Conservation (phyloP, 37 sponge, comb jelly and placozoan genomes). For the Axinella damicornis region DNA sequence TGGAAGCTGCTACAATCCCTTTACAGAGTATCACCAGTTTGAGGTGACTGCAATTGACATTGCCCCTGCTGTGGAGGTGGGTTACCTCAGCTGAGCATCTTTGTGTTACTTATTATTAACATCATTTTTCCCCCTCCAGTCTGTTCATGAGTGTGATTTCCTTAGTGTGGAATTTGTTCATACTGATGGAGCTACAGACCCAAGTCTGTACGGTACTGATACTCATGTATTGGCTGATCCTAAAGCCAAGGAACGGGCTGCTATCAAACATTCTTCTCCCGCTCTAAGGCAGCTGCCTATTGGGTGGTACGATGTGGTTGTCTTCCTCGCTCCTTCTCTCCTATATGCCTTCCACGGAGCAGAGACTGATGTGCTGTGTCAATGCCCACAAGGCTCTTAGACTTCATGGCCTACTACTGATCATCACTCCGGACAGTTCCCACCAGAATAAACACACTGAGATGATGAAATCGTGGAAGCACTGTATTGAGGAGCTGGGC, state of each 20-base stretch:
- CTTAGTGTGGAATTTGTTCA: slow-evolving; percentile 39
- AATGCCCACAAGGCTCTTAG: slow-evolving; percentile 67
- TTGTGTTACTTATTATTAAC: background rate
- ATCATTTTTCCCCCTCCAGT: slow-evolving; percentile 30
- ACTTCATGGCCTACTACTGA: slow-evolving; percentile 72
- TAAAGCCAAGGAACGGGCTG: background rate
- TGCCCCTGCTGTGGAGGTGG: slow-evolving; percentile 77
- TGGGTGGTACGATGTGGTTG: slow-evolving; percentile 64
- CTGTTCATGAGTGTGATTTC: slow-evolving; percentile 74
- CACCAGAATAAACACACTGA: slow-evolving; percentile 76
- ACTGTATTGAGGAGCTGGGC: slow-evolving; percentile 63
- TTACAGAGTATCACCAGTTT: slow-evolving; percentile 35
- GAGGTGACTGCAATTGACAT: slow-evolving; percentile 78
- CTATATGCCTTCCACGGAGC: slow-evolving; percentile 70
- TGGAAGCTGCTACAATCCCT: slow-evolving; percentile 93
- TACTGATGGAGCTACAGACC: background rate
- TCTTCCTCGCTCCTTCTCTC: slow-evolving; percentile 85
- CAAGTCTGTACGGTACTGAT: background rate
- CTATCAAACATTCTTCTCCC: background rate
- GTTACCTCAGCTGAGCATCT: background rate
- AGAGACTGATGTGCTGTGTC: slow-evolving; percentile 74
- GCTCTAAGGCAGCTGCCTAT: slow-evolving; percentile 1
- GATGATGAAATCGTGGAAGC: slow-evolving; percentile 80
- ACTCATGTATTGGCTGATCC: background rate
- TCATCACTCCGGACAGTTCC: slow-evolving; percentile 81